Conservation (phyloP, 2,888 invertebrate species). For the Cataglyphis rosenhaueri region DNA sequence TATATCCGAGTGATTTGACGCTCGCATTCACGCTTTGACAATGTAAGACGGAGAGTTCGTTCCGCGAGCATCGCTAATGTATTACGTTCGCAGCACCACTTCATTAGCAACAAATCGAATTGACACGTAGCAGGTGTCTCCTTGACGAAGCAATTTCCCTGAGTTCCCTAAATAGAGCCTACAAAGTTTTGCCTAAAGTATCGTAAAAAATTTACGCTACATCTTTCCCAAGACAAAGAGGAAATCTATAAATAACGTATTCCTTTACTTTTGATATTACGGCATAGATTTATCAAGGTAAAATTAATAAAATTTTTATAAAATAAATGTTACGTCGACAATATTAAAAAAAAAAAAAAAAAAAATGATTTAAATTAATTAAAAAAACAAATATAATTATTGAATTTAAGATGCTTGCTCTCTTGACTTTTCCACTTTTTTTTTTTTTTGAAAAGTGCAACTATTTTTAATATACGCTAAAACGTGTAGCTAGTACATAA, state of each 20-base stretch:
- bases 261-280: constrained; percentile 2
- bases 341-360: constrained; percentile 5
- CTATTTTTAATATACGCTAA: not conserved
- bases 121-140: constrained; percentile 70
- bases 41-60: constrained; percentile 16
- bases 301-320: not conserved
- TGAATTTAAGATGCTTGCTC: not conserved
- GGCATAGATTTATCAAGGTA: not conserved
- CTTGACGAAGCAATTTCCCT: constrained; percentile 57
- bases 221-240: not conserved
- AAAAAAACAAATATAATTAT: constrained; percentile 10
- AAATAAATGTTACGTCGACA: not conserved
- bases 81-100: constrained; percentile 56
- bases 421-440: not conserved
- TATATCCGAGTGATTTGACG: constrained; percentile 37
- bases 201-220: constrained; percentile 7
- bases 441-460: not conserved
- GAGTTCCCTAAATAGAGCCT: constrained; percentile 46
- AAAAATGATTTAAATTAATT: not conserved
- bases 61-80: constrained; percentile 55
- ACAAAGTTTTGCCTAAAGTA: constrained; percentile 29
- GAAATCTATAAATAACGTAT: not conserved
- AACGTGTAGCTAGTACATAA: not conserved
- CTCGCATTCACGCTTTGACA: constrained; percentile 27
- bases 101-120: constrained; percentile 71